phyloP scores from a whole-genome alignment of 2,113 vertebrate genomes.

The Lasiurus borealis region DNA sequence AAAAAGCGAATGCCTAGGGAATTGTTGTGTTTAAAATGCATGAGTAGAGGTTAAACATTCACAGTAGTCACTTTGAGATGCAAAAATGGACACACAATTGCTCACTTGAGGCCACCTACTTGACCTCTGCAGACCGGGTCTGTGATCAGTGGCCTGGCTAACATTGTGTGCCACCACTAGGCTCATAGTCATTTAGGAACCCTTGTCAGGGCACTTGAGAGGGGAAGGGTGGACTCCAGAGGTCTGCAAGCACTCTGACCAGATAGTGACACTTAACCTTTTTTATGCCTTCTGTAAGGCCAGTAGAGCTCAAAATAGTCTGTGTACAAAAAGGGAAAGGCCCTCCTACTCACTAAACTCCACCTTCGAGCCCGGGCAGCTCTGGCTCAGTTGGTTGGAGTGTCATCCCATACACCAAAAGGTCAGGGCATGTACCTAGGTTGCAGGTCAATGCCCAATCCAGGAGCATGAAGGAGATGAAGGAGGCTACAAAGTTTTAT shows the following conservation, averaged over 20 bases:
- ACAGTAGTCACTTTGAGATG: neutral
- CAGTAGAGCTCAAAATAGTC: neutral
- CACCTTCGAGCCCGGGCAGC: neutral
- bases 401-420: neutral
- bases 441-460: neutral
- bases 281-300: neutral
- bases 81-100: neutral
- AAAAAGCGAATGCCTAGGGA: neutral
- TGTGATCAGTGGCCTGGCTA: too few relatives aligned
- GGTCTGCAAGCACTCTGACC: neutral
- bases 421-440: neutral
- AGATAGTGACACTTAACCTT: neutral
- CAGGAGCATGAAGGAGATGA: neutral
- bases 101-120: neutral
- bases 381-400: neutral
- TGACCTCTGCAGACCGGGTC: neutral
- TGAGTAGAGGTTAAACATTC: neutral
- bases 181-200: neutral
- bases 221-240: neutral
- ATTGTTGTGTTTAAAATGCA: neutral
- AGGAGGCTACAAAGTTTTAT: neutral
- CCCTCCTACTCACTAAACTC: neutral
- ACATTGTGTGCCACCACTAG: neutral
- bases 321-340: neutral
- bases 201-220: neutral